Base-by-base conservation (phyloP, 2,888 invertebrate species). In the Lasius platythorax region DNA sequence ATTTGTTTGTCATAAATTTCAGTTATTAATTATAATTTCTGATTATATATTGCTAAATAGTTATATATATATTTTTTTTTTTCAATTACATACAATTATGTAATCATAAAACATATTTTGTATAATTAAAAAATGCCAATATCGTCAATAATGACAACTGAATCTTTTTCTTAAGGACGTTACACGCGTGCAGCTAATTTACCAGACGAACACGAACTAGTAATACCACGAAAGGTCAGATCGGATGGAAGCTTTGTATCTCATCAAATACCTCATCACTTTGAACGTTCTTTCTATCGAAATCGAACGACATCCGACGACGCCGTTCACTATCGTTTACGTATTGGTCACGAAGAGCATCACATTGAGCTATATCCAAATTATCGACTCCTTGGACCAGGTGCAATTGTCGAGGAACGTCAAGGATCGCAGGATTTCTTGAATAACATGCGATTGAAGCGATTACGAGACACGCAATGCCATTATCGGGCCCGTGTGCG, bases 401-500 rank as follows among this genome's bases (percentile, higher is more conserved):
- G 94, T 1, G 91, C 94, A 75, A 90, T 95, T 15, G 90, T 94
- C 15, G 92, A 91, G n/a, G 88, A 89, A 18, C 89, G 89, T 37
- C 74, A 75, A 30, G 88, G 18, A 87, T 79, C 28, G 18, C 30
- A 18, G 12, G 61, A 82, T n/a, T 82, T 85, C 30, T 43, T 75
- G 0, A 58, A 70, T n/a, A 83, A 88, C 4, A 81, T 93, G 72
- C 87, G 92, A 72, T 86, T 94, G 23, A 88, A 88, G 30, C 86
- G 91, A 58, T 83, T 91, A 23, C 91, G 91, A 18, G 92, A 93
- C 58, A 88, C 89, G 2, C 94, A 93, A 73, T 95, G 95, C 82
- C 95, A 95, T 78, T 96, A 95, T 88, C 94, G 93, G 2, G 96
- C 96, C 2, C 90, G 91, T 12, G 94, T 96, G 61, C 92, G 91